Percentiles rank a stretch among this genome's conserved stretches.
These are phyloP conservation scores for Zhuqinia jingwanae DNA, from an alignment of 2,888 invertebrate species.

Conservation along the genomic window DNA sequence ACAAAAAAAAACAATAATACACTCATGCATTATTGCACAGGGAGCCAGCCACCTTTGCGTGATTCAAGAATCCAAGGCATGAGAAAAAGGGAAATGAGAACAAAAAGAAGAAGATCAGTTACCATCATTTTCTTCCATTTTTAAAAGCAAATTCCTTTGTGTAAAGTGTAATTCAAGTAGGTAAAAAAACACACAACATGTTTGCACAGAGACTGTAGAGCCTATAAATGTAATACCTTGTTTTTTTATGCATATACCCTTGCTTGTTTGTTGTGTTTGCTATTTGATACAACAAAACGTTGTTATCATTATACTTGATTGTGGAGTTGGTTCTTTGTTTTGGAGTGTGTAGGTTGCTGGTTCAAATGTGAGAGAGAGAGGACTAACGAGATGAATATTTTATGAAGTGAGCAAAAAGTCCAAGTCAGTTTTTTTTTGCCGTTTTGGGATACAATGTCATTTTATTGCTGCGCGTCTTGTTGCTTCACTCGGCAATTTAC, in stretches of 20 bases:
- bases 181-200: too few species aligned
- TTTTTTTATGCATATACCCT: not conserved
- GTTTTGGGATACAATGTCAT: not conserved
- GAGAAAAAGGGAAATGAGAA: too few species aligned
- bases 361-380: not conserved
- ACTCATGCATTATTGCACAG: too few species aligned
- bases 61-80: not conserved
- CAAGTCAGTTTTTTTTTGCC: slow-evolving; percentile 24
- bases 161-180: too few species aligned
- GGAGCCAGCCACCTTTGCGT: too few species aligned
- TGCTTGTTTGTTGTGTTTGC: not conserved
- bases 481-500: too few species aligned
- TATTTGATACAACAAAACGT: too few species aligned
- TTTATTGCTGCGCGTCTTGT: not conserved
- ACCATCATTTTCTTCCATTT: not conserved
- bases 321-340: too few species aligned
- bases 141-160: not conserved
- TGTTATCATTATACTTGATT: too few species aligned
- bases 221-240: too few species aligned
- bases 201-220: too few species aligned
- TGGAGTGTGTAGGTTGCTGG: not conserved
- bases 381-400: slow-evolving; percentile 6
- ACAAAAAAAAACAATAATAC: too few species aligned
- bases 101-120: not conserved
- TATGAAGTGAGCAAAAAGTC: not conserved